Evolutionary conservation across 2,888 invertebrate genomes (phyloP), one percentile per base, ranked within the genome.

Genomic region (Lacanobia wlatinum): DNA sequence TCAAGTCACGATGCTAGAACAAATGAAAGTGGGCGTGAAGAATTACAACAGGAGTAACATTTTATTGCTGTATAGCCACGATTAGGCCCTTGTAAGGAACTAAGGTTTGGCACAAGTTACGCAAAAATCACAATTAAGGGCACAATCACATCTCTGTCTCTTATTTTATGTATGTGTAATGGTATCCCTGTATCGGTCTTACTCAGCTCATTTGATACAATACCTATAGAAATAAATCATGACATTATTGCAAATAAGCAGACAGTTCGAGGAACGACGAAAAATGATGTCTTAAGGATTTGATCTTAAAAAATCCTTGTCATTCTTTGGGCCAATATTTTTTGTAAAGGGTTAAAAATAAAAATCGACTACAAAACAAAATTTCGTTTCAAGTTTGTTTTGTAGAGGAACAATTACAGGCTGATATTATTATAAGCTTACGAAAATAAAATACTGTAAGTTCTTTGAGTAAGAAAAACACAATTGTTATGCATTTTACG

Each of bases 161-260:
- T 59, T 52, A 53, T 21, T 60, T 55, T 23, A n/a, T 64, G 14
- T 16, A 52, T 10, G 50, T 18, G 52, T 65, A n/a, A 53, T 10
- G 34, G 21, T 55, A 34, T 59, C 71, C 40, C 23, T 59, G 28
- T 43, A 58, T n/a, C 48, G 1, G 53, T 28, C 48, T 79, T 82
- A 85, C 75, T 84, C 74, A 82, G 76, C 70, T 78, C 76, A 73
- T 80, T 72, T 76, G 23, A 56, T 71, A 76, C 77, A 79, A 78
- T 66, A 16, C 52, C 0, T 78, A 81, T 76, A 61, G 62, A 80
- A 82, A 86, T 87, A 84, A 86, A 89, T 85, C 88, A 83, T 86
- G 84, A 85, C 82, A 85, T 80, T 79, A 70, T 80, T 80, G 84
- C 83, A 87, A 87, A 88, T 84, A 88, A 84, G 76, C 76, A 68